phyloP scores from a whole-genome alignment of 2,113 vertebrate genomes.

The Mesocricetus auratus region DNA sequence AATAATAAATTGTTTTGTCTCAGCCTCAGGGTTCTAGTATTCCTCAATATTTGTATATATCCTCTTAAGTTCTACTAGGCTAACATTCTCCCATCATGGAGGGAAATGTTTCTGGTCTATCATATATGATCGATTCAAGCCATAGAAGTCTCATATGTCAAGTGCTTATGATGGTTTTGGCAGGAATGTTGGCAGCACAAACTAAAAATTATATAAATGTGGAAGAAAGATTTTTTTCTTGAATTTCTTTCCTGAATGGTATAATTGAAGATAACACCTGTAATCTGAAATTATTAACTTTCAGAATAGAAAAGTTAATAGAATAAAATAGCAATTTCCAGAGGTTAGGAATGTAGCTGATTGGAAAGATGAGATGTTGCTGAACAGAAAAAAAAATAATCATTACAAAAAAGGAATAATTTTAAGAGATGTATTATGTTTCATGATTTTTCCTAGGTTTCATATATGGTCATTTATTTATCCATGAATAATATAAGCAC shows the following conservation, averaged over 20 bases:
- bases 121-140: neutral
- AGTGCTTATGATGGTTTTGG: neutral
- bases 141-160: neutral
- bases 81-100: neutral
- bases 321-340: neutral
- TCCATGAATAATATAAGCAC: neutral
- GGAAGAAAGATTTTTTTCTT: neutral
- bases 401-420: neutral
- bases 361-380: neutral
- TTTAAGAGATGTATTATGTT: neutral
- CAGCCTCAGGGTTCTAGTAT: neutral
- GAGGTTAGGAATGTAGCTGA: fast-evolving
- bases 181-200: neutral
- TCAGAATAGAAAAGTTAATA: neutral
- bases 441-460: neutral
- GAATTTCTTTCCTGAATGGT: neutral
- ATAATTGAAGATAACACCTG: neutral
- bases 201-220: neutral
- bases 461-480: neutral
- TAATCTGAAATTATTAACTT: neutral
- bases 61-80: neutral
- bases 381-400: neutral
- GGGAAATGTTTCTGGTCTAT: neutral
- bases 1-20: neutral
- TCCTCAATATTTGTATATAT: neutral